Base-by-base conservation (phyloP, 2,888 invertebrate species). In the Euclidia mi region DNA sequence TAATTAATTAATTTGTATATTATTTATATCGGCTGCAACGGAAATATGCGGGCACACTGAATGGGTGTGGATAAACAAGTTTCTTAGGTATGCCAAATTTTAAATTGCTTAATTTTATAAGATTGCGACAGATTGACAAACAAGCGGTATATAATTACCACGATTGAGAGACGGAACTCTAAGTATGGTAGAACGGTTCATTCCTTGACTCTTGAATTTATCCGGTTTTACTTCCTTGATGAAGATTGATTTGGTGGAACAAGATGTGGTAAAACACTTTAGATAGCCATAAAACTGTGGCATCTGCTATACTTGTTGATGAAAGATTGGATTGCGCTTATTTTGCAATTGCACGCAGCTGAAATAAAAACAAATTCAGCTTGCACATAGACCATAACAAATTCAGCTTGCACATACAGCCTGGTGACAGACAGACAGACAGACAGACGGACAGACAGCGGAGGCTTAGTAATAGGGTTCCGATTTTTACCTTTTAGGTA, bases 31-130 rank as follows among this genome's bases (percentile, higher is more conserved):
- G 55, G 47, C 56, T 68, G 58, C 56, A 48, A 40, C 55, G 60
- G 62, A 73, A 73, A 60, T 58, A 73, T 65, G 62, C 52, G 40
- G 46, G 12, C 56, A 53, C 57, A 62, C 56, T 55, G 32, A 55
- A 60, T 73, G 61, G 73, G 74, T 68, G 72, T 53, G 72, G 74
- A 52, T 4, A 34, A 68, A 72, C 72, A n/a, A 58, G 74, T 71
- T 73, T 65, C 17, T 69, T 72, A 66, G 68, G 55, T 66, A 71
- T 69, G 64, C 60, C 70, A 71, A 72, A 72, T 72, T 72, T 69
- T 60, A 72, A 72, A 71, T 72, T 72, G 49, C 70, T 71, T 71
- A 66, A 71, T 71, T 72, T 65, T 45, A 63, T 17, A 71, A 72
- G 62, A 72, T 72, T 66, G 64, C 73, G 52, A 60, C 53, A 43